Conservation (phyloP, 2,888 invertebrate species). For the Stictocephala bisonia region DNA sequence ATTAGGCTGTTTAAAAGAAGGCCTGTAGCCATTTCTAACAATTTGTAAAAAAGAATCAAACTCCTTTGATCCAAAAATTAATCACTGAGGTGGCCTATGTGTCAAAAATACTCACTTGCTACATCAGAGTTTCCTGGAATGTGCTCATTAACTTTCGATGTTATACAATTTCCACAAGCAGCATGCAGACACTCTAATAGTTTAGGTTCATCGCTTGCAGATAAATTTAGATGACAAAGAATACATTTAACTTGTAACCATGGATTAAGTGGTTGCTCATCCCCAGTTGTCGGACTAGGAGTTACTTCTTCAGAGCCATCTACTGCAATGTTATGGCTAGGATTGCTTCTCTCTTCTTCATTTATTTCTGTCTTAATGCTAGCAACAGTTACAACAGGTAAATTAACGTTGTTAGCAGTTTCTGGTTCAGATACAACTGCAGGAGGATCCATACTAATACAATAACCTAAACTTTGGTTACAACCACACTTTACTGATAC, state of each 20-base stretch:
- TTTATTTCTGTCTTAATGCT: conserved; percentile 34
- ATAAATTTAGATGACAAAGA: conserved; percentile 66
- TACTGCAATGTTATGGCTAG: conserved; percentile 20
- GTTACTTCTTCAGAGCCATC: conserved; percentile 46
- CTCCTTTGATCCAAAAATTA: too few species aligned
- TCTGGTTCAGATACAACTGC: conserved; percentile 8
- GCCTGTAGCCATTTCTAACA: background rate
- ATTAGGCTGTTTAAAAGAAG: background rate
- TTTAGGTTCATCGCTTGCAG: conserved; percentile 75
- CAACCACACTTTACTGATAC: too few species aligned
- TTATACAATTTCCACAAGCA: conserved; percentile 81
- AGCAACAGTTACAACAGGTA: conserved; percentile 18
- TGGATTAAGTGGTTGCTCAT: conserved; percentile 45
- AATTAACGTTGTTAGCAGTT: conserved; percentile 7
- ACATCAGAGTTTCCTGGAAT: conserved; percentile 64
- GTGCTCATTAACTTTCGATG: conserved; percentile 72
- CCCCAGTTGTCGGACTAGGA: conserved; percentile 41
- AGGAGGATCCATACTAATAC: too few species aligned
- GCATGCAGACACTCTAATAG: conserved; percentile 90
- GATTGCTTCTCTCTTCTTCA: conserved; percentile 19
- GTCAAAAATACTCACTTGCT: conserved; percentile 61
- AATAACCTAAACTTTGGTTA: too few species aligned
- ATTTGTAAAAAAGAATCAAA: too few species aligned
- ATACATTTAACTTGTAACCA: conserved; percentile 63
- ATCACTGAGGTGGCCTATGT: too few species aligned